Evolutionary conservation across 2,888 invertebrate species (phyloP).

Genomic region (Physocephala rufipes): DNA sequence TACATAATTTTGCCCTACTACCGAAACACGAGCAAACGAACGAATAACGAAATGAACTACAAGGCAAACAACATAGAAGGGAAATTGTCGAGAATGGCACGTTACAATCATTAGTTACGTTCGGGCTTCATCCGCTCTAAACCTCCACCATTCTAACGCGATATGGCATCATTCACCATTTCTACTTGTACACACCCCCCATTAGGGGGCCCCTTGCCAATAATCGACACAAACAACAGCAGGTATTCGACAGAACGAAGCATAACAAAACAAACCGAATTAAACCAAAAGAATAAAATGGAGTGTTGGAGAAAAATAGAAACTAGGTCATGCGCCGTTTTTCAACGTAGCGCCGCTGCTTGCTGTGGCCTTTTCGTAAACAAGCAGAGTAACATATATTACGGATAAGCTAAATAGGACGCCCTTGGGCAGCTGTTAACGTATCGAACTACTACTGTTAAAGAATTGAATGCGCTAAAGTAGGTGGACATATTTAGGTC

Average conservation of each 20-base stretch:
- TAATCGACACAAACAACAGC: no score
- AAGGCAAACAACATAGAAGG: slow-evolving; percentile 14
- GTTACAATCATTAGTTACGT: slow-evolving; percentile 2
- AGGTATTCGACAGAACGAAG: slow-evolving; percentile 13
- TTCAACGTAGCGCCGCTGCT: slow-evolving; percentile 20
- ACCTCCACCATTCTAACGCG: no score
- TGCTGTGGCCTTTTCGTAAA: slow-evolving; percentile 10
- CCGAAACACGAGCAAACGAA: slow-evolving; percentile 47
- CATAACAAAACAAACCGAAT: slow-evolving; percentile 32
- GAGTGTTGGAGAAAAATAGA: slow-evolving; percentile 41
- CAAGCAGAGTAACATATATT: not conserved
- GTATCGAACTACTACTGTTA: not conserved
- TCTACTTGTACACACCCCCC: no score
- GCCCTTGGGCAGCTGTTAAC: not conserved
- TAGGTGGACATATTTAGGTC: no score
- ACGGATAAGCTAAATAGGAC: slow-evolving; percentile 18
- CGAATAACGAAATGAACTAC: slow-evolving; percentile 4
- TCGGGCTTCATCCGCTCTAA: slow-evolving; percentile 10
- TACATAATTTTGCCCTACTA: slow-evolving; percentile 60
- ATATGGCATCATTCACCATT: no score
- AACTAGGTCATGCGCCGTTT: slow-evolving; percentile 45
- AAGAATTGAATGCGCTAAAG: slow-evolving; percentile 13
- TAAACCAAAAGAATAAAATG: slow-evolving; percentile 31
- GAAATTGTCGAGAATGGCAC: not conserved
- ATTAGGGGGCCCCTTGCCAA: no score